Percentiles rank a stretch among this genome's conserved stretches.
Evolutionary conservation across 2,113 vertebrate genomes (phyloP).

Genomic region (Amia ocellicauda): DNA sequence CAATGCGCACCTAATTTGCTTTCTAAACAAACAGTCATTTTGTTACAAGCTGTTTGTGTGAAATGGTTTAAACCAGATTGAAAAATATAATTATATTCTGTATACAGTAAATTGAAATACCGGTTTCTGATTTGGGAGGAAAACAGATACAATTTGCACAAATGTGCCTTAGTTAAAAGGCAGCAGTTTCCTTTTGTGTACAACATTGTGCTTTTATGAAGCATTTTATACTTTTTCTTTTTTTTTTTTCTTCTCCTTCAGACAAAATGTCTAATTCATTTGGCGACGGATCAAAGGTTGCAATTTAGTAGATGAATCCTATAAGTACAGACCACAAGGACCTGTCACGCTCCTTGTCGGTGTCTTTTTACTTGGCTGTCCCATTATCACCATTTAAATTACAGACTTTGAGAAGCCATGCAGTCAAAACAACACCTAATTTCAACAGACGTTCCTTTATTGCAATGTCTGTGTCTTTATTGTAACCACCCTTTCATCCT

Average conservation of each 20-base stretch:
- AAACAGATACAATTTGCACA: no score
- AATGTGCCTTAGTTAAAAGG: no score
- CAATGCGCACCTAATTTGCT: no score
- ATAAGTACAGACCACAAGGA: slow-evolving; percentile 17
- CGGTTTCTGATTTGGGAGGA: no score
- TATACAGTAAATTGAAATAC: no score
- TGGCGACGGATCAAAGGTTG: slow-evolving; percentile 25
- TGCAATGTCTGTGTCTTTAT: slow-evolving; percentile 48
- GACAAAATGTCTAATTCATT: slow-evolving; percentile 22
- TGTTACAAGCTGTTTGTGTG: no score
- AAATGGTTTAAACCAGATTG: no score
- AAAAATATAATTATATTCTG: no score
- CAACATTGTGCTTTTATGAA: slow-evolving; percentile 19
- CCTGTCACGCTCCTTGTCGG: slow-evolving; percentile 23
- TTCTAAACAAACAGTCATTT: no score
- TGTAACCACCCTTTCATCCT: slow-evolving; percentile 46
- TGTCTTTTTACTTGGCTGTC: slow-evolving; percentile 31
- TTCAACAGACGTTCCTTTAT: slow-evolving; percentile 49
- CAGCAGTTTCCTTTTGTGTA: no score
- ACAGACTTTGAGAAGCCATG: slow-evolving; percentile 57
- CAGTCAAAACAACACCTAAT: slow-evolving; percentile 60
- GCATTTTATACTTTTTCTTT: slow-evolving; percentile 22
- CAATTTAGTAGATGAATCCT: slow-evolving; percentile 26
- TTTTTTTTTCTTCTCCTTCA: no score
- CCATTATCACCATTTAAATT: slow-evolving; percentile 75